Conservation (phyloP, 2,113 vertebrate species). For the Benitochromis conjunctus region DNA sequence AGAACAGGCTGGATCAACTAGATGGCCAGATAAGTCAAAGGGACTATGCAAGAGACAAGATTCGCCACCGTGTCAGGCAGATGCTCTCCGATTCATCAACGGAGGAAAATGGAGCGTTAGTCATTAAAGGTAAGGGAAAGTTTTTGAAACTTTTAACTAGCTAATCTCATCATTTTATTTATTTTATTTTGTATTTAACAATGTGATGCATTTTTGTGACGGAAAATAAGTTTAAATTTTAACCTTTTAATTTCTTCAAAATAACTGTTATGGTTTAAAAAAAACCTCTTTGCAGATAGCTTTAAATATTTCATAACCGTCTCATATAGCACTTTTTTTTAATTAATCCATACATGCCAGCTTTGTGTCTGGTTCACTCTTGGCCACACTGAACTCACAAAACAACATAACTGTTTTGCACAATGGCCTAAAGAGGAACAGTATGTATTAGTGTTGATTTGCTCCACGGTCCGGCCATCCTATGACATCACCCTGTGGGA, state of each 20-base stretch:
- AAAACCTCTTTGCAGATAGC: neutral
- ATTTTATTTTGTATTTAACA: neutral
- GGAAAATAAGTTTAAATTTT: neutral
- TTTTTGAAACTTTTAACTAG: neutral
- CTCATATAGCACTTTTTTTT: neutral
- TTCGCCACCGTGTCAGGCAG: constrained; percentile 66
- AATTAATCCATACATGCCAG: neutral
- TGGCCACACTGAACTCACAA: neutral
- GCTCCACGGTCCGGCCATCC: neutral
- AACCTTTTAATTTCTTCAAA: neutral
- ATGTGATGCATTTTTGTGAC: neutral
- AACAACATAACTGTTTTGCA: neutral
- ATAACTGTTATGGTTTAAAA: neutral
- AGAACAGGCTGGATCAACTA: constrained; percentile 74
- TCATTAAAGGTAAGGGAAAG: constrained; percentile 46
- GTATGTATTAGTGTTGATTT: neutral
- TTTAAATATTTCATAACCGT: neutral
- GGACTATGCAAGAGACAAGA: constrained; percentile 64
- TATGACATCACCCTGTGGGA: neutral
- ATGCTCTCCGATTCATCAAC: constrained; percentile 59
- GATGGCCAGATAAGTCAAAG: constrained; percentile 34
- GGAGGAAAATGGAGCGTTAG: constrained; percentile 6
- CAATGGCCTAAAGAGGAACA: neutral
- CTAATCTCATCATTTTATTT: neutral
- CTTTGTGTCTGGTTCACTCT: neutral